Evolutionary conservation across 2,113 vertebrate species (phyloP).

Genomic region (Micronisus gabar): DNA sequence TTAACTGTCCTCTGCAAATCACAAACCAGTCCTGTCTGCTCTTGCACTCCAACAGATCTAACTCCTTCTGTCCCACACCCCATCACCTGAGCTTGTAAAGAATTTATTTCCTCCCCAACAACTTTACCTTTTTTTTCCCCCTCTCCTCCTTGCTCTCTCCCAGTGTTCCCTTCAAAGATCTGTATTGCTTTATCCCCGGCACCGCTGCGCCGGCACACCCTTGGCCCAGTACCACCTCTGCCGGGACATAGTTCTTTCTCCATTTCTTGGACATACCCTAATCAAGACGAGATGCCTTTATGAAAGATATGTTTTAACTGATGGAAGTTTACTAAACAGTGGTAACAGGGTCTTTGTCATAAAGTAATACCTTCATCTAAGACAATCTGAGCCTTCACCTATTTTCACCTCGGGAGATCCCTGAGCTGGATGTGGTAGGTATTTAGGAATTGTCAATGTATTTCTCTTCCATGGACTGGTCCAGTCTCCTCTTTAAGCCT

Average conservation of each 20-base stretch:
- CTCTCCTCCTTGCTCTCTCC: not conserved
- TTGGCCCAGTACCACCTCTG: rapidly evolving
- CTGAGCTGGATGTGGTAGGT: not conserved
- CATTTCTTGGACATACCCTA: not conserved
- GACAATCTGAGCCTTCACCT: not conserved
- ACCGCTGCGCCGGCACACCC: rapidly evolving
- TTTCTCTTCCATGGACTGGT: not conserved
- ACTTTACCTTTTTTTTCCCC: not conserved
- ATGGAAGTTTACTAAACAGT: not conserved
- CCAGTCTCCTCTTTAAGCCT: not conserved
- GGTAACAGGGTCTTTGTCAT: not conserved
- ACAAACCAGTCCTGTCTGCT: not conserved
- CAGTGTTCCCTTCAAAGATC: not conserved
- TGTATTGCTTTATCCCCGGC: not conserved
- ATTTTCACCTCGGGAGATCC: not conserved
- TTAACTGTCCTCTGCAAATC: not conserved
- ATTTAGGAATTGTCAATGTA: not conserved
- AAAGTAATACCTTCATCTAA: not conserved
- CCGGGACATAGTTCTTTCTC: not conserved
- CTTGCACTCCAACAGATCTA: not conserved
- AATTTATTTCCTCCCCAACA: not conserved
- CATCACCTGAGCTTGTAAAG: not conserved
- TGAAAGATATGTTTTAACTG: not conserved
- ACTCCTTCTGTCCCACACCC: not conserved
- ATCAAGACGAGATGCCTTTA: not conserved